Percentiles rank a stretch among this genome's conserved stretches.
Conservation (phyloP, 2,113 vertebrate genomes). For the Callaeas wilsoni region DNA sequence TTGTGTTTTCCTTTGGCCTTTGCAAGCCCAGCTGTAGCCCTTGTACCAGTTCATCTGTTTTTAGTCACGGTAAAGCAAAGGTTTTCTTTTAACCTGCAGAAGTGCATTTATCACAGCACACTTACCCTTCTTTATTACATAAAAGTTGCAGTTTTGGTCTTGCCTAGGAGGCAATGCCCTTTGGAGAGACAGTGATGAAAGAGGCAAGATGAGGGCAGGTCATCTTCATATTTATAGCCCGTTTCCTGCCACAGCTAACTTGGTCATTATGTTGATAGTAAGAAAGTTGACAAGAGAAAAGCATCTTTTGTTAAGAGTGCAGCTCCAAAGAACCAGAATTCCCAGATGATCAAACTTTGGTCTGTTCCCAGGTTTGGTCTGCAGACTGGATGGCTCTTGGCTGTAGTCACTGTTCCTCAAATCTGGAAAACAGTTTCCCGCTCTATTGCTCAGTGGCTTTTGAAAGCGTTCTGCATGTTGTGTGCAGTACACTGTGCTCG, state of each 20-base stretch:
- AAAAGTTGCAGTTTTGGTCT: neutral
- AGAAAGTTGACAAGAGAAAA: neutral
- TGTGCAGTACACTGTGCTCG: neutral
- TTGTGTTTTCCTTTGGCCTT: neutral
- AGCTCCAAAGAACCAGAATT: neutral
- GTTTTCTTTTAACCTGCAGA: neutral
- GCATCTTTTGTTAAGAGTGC: neutral
- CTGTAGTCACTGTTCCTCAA: neutral
- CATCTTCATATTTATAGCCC: neutral
- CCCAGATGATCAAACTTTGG: neutral
- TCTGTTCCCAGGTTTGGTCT: neutral
- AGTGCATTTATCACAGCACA: neutral
- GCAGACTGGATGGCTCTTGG: neutral
- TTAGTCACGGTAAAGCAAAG: neutral
- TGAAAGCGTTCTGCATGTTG: neutral
- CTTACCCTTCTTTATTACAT: neutral
- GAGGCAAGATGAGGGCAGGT: neutral
- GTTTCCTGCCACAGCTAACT: neutral
- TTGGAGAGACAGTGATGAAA: neutral
- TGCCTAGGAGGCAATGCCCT: neutral
- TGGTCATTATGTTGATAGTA: neutral
- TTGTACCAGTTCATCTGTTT: neutral
- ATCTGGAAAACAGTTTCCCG: neutral
- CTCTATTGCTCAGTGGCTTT: neutral
- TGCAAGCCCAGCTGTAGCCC: neutral